Base-by-base conservation (phyloP, 2,888 invertebrate species). In the Drosophila aldrichi region DNA sequence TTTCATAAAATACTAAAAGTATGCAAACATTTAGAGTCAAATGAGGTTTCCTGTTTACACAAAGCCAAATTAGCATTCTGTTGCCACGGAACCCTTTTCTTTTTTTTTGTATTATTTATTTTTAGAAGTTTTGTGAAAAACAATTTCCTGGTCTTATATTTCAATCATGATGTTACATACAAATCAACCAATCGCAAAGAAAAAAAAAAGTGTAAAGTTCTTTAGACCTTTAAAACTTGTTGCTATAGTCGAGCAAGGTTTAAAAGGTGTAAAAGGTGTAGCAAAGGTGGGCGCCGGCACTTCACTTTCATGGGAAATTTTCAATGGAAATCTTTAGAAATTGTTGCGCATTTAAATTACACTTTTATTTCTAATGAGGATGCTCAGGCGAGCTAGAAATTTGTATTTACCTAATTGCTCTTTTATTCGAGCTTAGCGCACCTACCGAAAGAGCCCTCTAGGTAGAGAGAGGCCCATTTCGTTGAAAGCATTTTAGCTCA, bases 311-410 rank as follows among this genome's bases (percentile, higher is more conserved):
- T 62, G 36, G 36, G 41, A 56, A 61, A 73, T 67, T 77, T 72
- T 63, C 60, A 76, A 62, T 54, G 54, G 40, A 68, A 62, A 60
- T 74, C 79, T 64, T 78, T 81, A 55, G 64, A 70, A 77, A 66
- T 66, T 63, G 66, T 75, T 79, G 59, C 76, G 66, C 70, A 77
- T 77, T 79, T 70, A 66, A 77, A 70, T 79, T 58, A 75, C 70
- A 63, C 70, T 75, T 79, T 79, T 66, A 57, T 61, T 63, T 60
- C 57, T 66, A 75, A 79, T 75, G 66, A 79, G 79, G 18, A 56
- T 22, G 48, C 49, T 18, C 54, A 16, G 34, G 12, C 38, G 14
- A 72, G 40, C 51, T 54, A 40, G 12, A 56, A 74, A 55, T 69
- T 40, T 57, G 46, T 51, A 61, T 74, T 79, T 62, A 46, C 36